These are phyloP conservation scores for Melitaea cinxia DNA, from an alignment of 1,140 invertebrate genomes.

Conservation along the genomic window DNA sequence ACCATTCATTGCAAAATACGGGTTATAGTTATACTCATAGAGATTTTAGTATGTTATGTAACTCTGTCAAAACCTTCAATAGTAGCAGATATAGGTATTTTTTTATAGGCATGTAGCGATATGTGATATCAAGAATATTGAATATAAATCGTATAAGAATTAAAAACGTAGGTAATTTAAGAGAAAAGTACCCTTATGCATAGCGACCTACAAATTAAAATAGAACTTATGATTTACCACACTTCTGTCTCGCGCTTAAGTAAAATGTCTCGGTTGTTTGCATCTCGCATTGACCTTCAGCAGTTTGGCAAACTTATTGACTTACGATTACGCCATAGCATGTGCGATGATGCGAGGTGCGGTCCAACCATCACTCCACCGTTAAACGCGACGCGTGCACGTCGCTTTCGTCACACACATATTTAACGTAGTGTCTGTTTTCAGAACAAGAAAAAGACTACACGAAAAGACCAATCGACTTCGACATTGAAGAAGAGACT, in stretches of 20 bases:
- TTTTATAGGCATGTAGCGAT: no score
- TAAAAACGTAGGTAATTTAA: background rate
- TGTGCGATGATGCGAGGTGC: conserved; percentile 55
- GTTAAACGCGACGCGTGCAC: conserved; percentile 52
- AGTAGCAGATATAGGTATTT: background rate
- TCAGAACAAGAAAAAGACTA: conserved; percentile 87
- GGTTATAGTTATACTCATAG: background rate
- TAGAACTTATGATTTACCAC: conserved; percentile 53
- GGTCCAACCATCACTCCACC: conserved; percentile 45
- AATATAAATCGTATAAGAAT: background rate
- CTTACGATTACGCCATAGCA: conserved; percentile 71
- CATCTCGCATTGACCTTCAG: conserved; percentile 76
- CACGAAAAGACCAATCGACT: conserved; percentile 89
- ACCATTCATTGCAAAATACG: conserved; percentile 11
- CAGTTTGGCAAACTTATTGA: conserved; percentile 77
- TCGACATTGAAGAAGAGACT: conserved; percentile 93
- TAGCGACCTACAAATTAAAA: conserved; percentile 62
- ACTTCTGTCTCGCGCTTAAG: conserved; percentile 58
- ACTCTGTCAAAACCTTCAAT: background rate
- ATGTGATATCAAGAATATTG: background rate
- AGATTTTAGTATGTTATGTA: background rate
- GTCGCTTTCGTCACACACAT: conserved; percentile 33
- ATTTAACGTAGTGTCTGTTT: conserved; percentile 52
- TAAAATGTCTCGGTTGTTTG: conserved; percentile 66
- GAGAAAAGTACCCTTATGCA: conserved; percentile 7